Percentiles rank a stretch among this genome's conserved stretches.
phyloP scores from a whole-genome alignment of 2,113 vertebrate species.

The Phrynocephalus versicolor region DNA sequence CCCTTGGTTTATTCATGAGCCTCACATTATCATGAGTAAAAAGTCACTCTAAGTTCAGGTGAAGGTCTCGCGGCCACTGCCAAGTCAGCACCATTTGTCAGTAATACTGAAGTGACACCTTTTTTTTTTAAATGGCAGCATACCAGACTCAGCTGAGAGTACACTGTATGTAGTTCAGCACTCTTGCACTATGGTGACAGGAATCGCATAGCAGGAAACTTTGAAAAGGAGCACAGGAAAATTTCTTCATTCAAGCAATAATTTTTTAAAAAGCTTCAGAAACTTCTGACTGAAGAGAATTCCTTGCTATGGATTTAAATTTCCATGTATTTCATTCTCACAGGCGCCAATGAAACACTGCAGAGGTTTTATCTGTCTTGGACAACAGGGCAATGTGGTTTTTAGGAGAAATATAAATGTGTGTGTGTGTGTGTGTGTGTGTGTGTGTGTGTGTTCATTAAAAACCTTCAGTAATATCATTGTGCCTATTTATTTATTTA shows the following conservation, averaged over 20 bases:
- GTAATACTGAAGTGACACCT: background rate
- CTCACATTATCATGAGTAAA: accelerated
- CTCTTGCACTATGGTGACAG: too few species aligned
- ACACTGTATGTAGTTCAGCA: background rate
- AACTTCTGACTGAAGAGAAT: background rate
- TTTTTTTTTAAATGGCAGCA: background rate
- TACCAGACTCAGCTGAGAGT: background rate
- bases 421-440: too few species aligned
- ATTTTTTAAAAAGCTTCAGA: background rate
- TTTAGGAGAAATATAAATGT: too few species aligned
- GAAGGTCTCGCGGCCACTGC: slow-evolving; percentile 13
- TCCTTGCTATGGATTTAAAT: too few species aligned
- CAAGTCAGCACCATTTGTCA: background rate
- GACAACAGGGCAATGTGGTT: too few species aligned
- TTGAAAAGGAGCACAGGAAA: background rate
- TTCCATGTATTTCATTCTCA: too few species aligned
- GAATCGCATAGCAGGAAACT: too few species aligned
- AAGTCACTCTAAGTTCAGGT: slow-evolving; percentile 34
- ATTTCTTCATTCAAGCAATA: background rate
- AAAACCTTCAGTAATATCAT: too few species aligned
- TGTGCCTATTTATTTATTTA: too few species aligned
- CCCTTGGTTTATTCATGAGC: slow-evolving; percentile 36
- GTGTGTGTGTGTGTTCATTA: too few species aligned
- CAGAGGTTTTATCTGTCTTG: too few species aligned
- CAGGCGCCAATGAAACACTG: too few species aligned